Base-by-base conservation (phyloP, 2,797 vertebrate genomes). In the Microctenopoma steveboyesi region DNA sequence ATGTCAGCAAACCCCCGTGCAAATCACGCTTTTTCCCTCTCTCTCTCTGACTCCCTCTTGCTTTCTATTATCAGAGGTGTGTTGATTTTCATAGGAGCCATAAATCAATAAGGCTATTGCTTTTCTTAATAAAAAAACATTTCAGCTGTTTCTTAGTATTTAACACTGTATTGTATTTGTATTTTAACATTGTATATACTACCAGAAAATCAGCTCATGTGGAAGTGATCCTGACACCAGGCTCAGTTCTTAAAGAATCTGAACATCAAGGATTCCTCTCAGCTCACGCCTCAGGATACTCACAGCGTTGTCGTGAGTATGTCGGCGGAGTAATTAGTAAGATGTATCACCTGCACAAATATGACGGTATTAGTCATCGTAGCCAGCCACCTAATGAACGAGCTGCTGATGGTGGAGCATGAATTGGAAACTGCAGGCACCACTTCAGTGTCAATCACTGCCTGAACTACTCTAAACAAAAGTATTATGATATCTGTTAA, bases 41-140 rank as follows among this genome's bases (percentile, higher is more conserved):
- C 48, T 56, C 63, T 53, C 50, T 11, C 39, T 3, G 6, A n/a
- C 69, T 35, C 37, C 60, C 33, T 47, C 63, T 69, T 59, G 55
- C 70, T 75, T 22, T 59, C 57, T 69, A 6, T 73, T 57, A 74
- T 73, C 76, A 64, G 60, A 59, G 70, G 53, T 58, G 61, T 27
- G 22, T 61, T 78, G 76, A 72, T 80, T 80, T 81, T 85, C 55
- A 72, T 10, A 47, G 69, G 52, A 61, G 56, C 59, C 16, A 46
- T 43, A 71, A 85, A 87, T 87, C 88, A 84, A 87, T 85, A 88
- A 66, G 8, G 61, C 61, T 74, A 72, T 80, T 73, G 59, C 65
- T 69, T 62, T 79, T 76, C 64, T 40, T 18, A 18, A 18, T 18
- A 18, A 18, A 18, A 18, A 18, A 18, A 18, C 18, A 18, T 18